Evolutionary conservation across 2,888 invertebrate genomes (phyloP), one percentile per base, ranked within the genome.

Genomic region (Amblyjoppa proteus): DNA sequence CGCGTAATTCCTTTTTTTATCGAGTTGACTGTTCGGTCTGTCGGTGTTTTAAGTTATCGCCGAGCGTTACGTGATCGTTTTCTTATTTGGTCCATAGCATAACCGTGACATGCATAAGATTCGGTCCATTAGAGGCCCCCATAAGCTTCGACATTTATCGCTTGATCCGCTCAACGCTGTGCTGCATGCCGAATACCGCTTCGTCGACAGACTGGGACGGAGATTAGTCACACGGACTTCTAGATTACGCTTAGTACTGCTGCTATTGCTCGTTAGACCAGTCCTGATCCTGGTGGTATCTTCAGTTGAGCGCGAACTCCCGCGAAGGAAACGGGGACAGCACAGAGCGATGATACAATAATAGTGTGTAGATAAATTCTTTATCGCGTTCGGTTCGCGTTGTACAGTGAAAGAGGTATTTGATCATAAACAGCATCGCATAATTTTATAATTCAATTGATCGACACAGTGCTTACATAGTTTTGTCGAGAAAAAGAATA

Each of bases 271-370:
- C 25, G 56, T 13, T 64, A 34, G 58, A 58, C 41, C 41, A 51
- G 51, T 58, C 25, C 69, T 31, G 61, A 38, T 58, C 25, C 69
- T 31, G 61, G 68, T 64, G 61, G 49, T 70, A 53, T 83, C 73
- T 73, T 83, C 83, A 78, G 83, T 83, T 25, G 66, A 83, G 73
- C 73, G 66, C 68, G 11, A 56, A 77, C 77, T 78, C 78, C 73
- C 68, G 78, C 73, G 31, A 73, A 13, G 73, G 56, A 78, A 83
- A 73, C 31, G 56, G 53, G 68, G 64, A 83, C 83, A 16, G 45
- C 45, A 71, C 34, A 41, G 25, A 74, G 61, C 41, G 56, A 28
- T 75, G 45, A 28, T 13, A 38, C 31, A 34, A 28, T 6, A 56
- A 25, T 34, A 2, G n/a, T 41, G 20, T 41, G 41, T 41, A 20